Base-by-base conservation (phyloP, 2,888 invertebrate species). In the Xestia c-nigrum region DNA sequence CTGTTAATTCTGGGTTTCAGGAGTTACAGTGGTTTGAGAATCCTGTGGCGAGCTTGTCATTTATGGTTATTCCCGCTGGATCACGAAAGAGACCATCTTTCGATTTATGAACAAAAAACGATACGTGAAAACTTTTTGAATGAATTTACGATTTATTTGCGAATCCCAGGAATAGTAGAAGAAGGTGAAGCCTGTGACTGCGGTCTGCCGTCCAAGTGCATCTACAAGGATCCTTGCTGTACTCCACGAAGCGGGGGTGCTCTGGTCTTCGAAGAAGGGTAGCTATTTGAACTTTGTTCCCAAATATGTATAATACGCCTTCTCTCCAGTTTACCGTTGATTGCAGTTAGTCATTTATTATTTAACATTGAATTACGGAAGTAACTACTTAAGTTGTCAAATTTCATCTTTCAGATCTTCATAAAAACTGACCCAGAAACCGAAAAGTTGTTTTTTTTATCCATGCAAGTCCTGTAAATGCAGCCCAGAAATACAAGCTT, bases 111-210 rank as follows among this genome's bases (percentile, higher is more conserved):
- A 57, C 5, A 57, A 31, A 24, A 31, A 16, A 55, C 55, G n/a
- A n/a, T 55, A 12, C 55, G 55, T 5, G 6, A 5, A 31, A 31
- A 59, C 24, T 24, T 16, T 31, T 7, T 16, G 59, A 59, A 9
- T 31, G 31, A 31, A 9, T 43, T 43, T 16, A 43, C 7, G 4
- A 7, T 24, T 43, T 24, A n/a, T 64, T 43, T 43, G 43, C 14
- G 1, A 43, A 24, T 24, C 4, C 64, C n/a, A 64, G 97, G 97
- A 40, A 97, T 98, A 77, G 97, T 97, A 0, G 98, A 98, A 90
- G 96, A 97, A 12, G 97, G 97, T 0, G 98, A 98, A 91, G 97
- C 98, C 57, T 98, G 98, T 90, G 98, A 98, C 93, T 97, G 97
- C 87, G 97, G 97, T 0, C 97, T 97, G 69, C 96, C 96, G 1